Base-by-base conservation (phyloP, 1,140 invertebrate genomes). In the Reticulitermes speratus region DNA sequence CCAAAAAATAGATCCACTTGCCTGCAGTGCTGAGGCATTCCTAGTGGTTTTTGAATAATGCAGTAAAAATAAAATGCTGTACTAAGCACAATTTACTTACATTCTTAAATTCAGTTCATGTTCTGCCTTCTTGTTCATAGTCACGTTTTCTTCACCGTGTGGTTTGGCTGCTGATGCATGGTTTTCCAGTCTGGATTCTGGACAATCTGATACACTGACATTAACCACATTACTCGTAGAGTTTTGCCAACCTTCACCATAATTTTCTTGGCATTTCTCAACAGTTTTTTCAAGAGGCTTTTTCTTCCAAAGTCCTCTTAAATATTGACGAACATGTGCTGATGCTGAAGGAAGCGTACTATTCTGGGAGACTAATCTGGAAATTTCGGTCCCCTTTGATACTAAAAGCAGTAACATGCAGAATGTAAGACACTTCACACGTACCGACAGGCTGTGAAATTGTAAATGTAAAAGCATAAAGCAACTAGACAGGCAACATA, bases 251-350 rank as follows among this genome's bases (percentile, higher is more conserved):
- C 52, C 52, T 25, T 86, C 69, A 38, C 87, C 86, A 84, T 85
- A 86, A 14, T 84, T 83, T 23, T 88, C 88, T 82, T 75, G 65
- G 23, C 30, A n/a, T 52, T 86, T 85, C 82, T 84, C 85, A 9
- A 87, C 85, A 32, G 75, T 55, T 83, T 87, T 87, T 59, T 85
- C 75, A 14, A 87, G 32, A 21, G 87, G 84, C 69, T 86, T 87
- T 48, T 87, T 87, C 45, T 82, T 86, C 85, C 84, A 85, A n/a
- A 87, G 65, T 12, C 85, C 82, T 38, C 86, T 87, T 16, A 87
- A 45, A 75, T 87, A 87, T 19, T 75, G 65, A 38, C 87, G 59
- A 12, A 87, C 87, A 84, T 87, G 59, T 38, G 87, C 65, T 19
- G 59, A 52, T n/a, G 87, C 65, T 21, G 87, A 87, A 25, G 86